A percentile compares a stretch with the other conserved stretches of the same genome.
These are phyloP conservation scores for Morpho helenor DNA, from an alignment of 2,888 invertebrate species.

Conservation along the genomic window DNA sequence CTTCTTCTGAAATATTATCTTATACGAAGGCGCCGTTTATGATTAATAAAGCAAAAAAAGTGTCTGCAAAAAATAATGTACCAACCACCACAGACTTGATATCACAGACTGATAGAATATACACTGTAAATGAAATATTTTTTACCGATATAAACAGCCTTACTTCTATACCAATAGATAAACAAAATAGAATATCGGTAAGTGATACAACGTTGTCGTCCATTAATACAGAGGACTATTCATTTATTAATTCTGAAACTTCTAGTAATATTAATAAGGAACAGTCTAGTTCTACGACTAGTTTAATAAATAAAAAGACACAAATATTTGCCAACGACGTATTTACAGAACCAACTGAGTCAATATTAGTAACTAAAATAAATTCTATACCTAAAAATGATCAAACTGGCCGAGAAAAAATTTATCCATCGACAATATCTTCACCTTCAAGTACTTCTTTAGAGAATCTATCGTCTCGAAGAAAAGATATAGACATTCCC, in stretches of 20 bases:
- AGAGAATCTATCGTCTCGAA: slow-evolving; percentile 61
- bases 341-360: slow-evolving; percentile 2
- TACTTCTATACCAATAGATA: no score
- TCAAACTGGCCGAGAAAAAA: slow-evolving; percentile 2
- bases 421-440: slow-evolving; percentile 25
- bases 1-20: neutral
- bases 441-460: slow-evolving; percentile 46
- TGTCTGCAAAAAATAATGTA: neutral
- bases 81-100: no score
- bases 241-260: no score
- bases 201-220: no score
- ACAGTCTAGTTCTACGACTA: no score
- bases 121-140: no score
- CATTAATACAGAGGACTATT: no score
- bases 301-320: neutral
- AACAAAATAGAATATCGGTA: no score
- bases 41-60: neutral
- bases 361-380: neutral
- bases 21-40: neutral
- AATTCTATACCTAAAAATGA: no score
- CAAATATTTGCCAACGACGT: neutral
- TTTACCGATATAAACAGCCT: no score
- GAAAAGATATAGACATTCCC: slow-evolving; percentile 65
- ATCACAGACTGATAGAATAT: no score
- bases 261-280: no score